Conservation (phyloP, 2,888 invertebrate species). For the Drosophila infuscata region DNA sequence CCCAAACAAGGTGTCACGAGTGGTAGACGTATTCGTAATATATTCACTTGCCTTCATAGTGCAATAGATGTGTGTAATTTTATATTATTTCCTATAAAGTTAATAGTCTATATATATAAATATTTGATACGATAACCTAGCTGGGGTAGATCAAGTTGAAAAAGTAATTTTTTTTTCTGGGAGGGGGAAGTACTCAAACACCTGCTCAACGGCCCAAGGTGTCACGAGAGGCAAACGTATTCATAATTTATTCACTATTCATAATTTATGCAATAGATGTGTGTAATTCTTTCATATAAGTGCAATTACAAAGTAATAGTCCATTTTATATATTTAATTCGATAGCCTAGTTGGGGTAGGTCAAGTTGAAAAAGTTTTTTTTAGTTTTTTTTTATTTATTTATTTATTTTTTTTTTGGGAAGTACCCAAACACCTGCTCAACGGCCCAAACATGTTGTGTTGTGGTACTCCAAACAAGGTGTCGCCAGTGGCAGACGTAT, state of each 20-base stretch:
- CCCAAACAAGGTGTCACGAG: background rate
- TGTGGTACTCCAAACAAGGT: background rate
- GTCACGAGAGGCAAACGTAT: background rate
- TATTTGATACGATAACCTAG: too few relatives aligned
- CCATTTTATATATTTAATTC: too few relatives aligned
- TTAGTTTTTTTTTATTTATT: too few relatives aligned
- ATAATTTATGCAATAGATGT: slow-evolving; percentile 35
- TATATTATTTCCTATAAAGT: too few relatives aligned
- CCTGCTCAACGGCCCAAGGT: background rate
- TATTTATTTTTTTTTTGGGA: background rate
- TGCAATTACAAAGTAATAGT: too few relatives aligned
- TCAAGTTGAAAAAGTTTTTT: too few relatives aligned
- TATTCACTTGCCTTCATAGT: slow-evolving; percentile 14
- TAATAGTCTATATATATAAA: too few relatives aligned
- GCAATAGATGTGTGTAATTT: slow-evolving; percentile 25
- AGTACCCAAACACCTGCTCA: background rate
- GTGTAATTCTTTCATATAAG: background rate
- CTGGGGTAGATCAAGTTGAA: too few relatives aligned
- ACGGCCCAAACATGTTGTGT: background rate
- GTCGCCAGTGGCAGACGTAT: background rate
- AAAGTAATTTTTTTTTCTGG: too few relatives aligned
- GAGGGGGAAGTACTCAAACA: background rate
- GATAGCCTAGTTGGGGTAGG: too few relatives aligned
- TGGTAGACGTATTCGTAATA: background rate
- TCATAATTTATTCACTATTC: slow-evolving; percentile 2